phyloP scores from a whole-genome alignment of 1,140 invertebrate species.

The Procambarus virginalis region DNA sequence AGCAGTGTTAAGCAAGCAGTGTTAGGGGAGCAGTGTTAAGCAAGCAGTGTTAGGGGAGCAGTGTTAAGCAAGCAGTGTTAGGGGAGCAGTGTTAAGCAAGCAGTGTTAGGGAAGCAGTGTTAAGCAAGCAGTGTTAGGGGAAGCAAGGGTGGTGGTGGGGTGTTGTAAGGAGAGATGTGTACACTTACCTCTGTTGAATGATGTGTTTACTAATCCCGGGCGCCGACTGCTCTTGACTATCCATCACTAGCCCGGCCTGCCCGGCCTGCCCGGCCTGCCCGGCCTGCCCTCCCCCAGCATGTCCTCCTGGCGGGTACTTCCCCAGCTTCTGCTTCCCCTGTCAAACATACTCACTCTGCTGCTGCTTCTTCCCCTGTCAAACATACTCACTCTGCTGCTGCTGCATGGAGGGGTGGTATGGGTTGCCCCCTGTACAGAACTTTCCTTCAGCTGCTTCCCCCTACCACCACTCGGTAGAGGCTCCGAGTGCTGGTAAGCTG shows the following conservation, averaged over 20 bases:
- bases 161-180: slow-evolving; percentile 24
- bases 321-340: neutral
- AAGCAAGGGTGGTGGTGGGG: neutral
- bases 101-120: neutral
- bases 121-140: neutral
- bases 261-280: neutral
- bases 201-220: slow-evolving; percentile 45
- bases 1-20: neutral
- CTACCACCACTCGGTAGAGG: no score
- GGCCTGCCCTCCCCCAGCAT: neutral
- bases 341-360: no score
- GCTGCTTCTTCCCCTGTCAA: neutral
- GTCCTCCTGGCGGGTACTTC: neutral
- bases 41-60: neutral
- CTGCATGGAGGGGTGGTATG: no score
- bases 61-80: no score
- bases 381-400: no score
- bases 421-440: no score
- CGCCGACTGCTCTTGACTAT: slow-evolving; percentile 36
- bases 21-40: neutral
- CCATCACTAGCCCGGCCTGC: slow-evolving; percentile 1
- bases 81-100: neutral
- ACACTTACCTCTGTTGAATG: slow-evolving; percentile 25
- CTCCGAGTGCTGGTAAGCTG: no score
- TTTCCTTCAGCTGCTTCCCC: no score